Percentiles rank a stretch among this genome's conserved stretches.
Evolutionary conservation across 1,140 invertebrate genomes (phyloP).

Genomic region (Meloidogyne chitwoodi): DNA sequence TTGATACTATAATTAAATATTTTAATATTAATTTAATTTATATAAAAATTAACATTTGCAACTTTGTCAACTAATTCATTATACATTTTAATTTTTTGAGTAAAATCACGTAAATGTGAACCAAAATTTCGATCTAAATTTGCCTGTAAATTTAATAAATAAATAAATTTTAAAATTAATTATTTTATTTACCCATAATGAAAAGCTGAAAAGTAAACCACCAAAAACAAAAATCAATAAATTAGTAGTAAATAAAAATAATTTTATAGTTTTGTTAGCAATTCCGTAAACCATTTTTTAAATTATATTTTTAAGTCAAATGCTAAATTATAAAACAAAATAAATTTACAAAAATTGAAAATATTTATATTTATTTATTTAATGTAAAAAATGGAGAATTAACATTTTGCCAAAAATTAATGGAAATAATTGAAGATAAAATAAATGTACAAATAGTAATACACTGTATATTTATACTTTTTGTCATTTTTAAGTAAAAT

Average conservation of each 20-base stretch:
- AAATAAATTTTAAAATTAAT: background rate
- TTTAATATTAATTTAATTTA: background rate
- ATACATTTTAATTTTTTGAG: constrained; percentile 26
- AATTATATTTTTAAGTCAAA: too few relatives aligned
- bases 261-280: constrained; percentile 52
- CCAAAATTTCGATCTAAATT: constrained; percentile 53
- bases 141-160: constrained; percentile 17
- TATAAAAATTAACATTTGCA: constrained; percentile 27
- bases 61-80: constrained; percentile 36
- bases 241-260: constrained; percentile 49
- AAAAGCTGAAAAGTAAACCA: constrained; percentile 52
- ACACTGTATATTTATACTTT: too few relatives aligned
- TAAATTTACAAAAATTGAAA: background rate
- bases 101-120: constrained; percentile 42
- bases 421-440: background rate
- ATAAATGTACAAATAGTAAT: background rate
- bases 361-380: background rate
- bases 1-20: constrained; percentile 47
- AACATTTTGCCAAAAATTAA: background rate
- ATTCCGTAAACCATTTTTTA: constrained; percentile 46
- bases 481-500: too few relatives aligned
- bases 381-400: background rate
- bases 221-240: constrained; percentile 54
- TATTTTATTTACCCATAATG: constrained; percentile 48
- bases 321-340: background rate